These are phyloP conservation scores for Xanthorhoe designata DNA, from an alignment of 2,888 invertebrate genomes.

Conservation along the genomic window DNA sequence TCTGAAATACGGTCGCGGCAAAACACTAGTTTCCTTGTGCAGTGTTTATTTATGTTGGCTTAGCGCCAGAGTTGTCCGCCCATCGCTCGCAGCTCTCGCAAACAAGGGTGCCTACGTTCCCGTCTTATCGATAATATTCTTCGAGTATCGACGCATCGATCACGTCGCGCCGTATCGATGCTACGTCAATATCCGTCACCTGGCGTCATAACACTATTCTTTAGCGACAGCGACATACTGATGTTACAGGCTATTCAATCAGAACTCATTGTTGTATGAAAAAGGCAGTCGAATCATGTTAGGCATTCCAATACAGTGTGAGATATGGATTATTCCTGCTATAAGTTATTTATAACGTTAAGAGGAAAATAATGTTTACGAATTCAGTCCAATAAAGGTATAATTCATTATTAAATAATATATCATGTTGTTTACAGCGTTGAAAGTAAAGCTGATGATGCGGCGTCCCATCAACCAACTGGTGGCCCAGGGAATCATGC, in stretches of 20 bases:
- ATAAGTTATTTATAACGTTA: constrained; percentile 37
- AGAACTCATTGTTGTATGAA: constrained; percentile 66
- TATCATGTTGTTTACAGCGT: constrained; percentile 88
- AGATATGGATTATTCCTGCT: constrained; percentile 20
- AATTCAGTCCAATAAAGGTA: constrained; percentile 9
- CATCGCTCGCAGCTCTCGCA: constrained; percentile 69
- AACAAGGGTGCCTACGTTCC: constrained; percentile 76
- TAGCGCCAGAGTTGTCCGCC: constrained; percentile 78
- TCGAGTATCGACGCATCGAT: constrained; percentile 68
- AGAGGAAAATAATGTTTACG: constrained; percentile 31
- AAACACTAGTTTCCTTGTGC: constrained; percentile 85
- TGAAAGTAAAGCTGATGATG: constrained; percentile 98
- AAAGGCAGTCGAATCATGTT: constrained; percentile 58
- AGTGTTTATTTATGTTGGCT: constrained; percentile 84
- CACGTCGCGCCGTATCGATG: constrained; percentile 55
- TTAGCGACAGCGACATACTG: constrained; percentile 51
- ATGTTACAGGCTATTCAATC: constrained; percentile 61
- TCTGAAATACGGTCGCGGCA: constrained; percentile 85
- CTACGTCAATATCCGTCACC: constrained; percentile 76
- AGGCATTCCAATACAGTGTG: constrained; percentile 36
- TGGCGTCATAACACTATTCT: constrained; percentile 68
- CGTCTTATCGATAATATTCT: constrained; percentile 67
- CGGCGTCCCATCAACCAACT: constrained; percentile 97
- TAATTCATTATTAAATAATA: constrained; percentile 24
- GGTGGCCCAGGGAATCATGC: constrained; percentile 99